Evolutionary conservation across 2,113 vertebrate genomes (phyloP).

Genomic region (Synodontis membranacea): DNA sequence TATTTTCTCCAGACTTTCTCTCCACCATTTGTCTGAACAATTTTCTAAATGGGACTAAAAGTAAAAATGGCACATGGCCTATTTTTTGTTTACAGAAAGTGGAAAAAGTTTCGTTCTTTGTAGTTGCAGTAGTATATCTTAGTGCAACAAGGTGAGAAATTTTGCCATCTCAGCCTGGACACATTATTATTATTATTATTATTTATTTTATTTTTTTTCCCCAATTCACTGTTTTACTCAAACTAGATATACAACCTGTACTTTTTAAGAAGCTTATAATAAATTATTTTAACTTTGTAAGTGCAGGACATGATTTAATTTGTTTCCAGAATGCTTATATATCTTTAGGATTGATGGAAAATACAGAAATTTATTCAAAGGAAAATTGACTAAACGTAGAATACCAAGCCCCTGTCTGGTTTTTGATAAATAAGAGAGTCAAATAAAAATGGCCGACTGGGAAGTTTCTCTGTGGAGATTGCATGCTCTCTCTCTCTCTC

Average conservation of each 20-base stretch:
- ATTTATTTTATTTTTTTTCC: too few relatives aligned
- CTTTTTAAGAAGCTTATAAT: not conserved
- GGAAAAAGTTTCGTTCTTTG: not conserved
- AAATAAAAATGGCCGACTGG: too few relatives aligned
- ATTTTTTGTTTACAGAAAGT: not conserved
- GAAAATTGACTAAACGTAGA: not conserved
- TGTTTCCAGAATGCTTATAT: not conserved
- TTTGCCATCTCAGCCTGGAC: not conserved
- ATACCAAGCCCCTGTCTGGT: not conserved
- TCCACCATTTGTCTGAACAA: constrained; percentile 54
- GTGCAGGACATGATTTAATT: not conserved
- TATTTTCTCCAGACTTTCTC: constrained; percentile 53
- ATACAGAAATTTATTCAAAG: not conserved
- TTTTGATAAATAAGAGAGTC: not conserved
- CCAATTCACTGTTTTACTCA: constrained; percentile 6
- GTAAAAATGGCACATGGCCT: constrained; percentile 21
- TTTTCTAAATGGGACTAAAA: constrained; percentile 44
- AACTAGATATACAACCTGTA: not conserved
- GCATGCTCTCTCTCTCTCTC: too few relatives aligned
- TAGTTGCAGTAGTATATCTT: not conserved
- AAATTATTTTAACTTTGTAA: not conserved
- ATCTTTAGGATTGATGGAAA: not conserved
- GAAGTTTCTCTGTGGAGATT: too few relatives aligned
- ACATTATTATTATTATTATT: too few relatives aligned
- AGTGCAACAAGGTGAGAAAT: not conserved